Conservation (phyloP, 1,140 invertebrate genomes). For the Scaptomyza montana region DNA sequence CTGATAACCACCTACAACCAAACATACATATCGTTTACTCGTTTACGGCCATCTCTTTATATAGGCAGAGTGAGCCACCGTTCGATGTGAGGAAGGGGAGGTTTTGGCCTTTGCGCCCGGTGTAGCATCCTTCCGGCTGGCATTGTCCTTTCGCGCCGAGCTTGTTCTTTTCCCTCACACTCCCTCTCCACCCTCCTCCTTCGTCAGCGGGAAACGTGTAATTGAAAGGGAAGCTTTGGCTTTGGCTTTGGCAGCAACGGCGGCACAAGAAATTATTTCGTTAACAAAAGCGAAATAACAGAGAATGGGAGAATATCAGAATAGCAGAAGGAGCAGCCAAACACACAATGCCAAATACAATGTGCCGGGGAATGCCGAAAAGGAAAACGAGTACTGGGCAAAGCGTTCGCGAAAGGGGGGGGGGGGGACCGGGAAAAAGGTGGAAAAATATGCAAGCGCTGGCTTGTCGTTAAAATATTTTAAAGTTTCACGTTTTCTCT, state of each 20-base stretch:
- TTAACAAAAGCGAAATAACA: conserved; percentile 77
- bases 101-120: conserved; percentile 31
- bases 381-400: neutral
- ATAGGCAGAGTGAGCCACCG: conserved; percentile 62
- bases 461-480: conserved; percentile 65
- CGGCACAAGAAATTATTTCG: conserved; percentile 79
- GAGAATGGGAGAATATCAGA: conserved; percentile 15
- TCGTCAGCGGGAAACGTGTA: conserved; percentile 73
- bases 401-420: too few species aligned
- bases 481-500: conserved; percentile 64
- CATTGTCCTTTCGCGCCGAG: conserved; percentile 75
- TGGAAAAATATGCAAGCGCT: conserved; percentile 49
- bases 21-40: conserved; percentile 34
- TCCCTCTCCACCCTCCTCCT: neutral
- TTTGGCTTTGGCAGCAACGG: conserved; percentile 56
- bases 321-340: neutral
- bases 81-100: conserved; percentile 15
- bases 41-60: conserved; percentile 35
- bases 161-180: conserved; percentile 3
- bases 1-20: conserved; percentile 53
- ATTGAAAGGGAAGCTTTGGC: conserved; percentile 83
- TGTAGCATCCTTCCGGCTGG: conserved; percentile 63
- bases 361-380: conserved; percentile 21
- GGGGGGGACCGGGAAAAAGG: neutral
- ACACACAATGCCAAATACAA: conserved; percentile 40